Evolutionary conservation across 2,113 vertebrate genomes (phyloP).

Genomic region (Neofelis nebulosa): DNA sequence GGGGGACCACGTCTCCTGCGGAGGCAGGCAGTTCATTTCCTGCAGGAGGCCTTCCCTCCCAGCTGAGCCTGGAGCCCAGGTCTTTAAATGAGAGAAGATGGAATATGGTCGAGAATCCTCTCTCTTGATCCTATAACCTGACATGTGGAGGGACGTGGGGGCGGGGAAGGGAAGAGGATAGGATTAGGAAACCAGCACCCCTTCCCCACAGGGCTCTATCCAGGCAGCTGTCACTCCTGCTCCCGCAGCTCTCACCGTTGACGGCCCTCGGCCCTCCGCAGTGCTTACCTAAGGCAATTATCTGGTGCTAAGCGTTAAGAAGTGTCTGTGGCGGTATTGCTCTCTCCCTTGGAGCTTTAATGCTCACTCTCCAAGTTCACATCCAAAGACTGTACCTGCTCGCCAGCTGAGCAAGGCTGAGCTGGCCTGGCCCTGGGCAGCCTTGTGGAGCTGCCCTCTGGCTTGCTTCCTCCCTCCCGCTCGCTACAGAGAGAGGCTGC

Average conservation of each 20-base stretch:
- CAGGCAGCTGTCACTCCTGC: neutral
- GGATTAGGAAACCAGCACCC: too few species aligned
- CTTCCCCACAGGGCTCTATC: neutral
- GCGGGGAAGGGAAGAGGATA: neutral
- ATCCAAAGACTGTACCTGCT: neutral
- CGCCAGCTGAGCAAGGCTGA: neutral
- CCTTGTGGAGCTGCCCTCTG: too few species aligned
- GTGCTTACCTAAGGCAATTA: neutral
- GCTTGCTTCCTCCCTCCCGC: neutral
- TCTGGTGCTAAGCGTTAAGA: fast-evolving
- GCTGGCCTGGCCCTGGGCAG: neutral
- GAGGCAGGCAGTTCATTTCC: neutral
- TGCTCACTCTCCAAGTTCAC: neutral
- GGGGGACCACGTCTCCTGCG: too few species aligned
- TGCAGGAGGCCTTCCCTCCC: neutral
- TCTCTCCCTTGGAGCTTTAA: neutral
- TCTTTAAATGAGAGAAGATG: neutral
- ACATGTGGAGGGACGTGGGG: neutral
- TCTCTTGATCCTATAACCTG: neutral
- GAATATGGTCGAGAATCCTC: neutral
- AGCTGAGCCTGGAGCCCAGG: neutral
- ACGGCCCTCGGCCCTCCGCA: neutral
- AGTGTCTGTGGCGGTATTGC: neutral
- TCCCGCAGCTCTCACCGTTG: neutral
- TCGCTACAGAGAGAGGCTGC: neutral